phyloP scores from a whole-genome alignment of 2,113 vertebrate genomes.

The Acrocephalus kingi region DNA sequence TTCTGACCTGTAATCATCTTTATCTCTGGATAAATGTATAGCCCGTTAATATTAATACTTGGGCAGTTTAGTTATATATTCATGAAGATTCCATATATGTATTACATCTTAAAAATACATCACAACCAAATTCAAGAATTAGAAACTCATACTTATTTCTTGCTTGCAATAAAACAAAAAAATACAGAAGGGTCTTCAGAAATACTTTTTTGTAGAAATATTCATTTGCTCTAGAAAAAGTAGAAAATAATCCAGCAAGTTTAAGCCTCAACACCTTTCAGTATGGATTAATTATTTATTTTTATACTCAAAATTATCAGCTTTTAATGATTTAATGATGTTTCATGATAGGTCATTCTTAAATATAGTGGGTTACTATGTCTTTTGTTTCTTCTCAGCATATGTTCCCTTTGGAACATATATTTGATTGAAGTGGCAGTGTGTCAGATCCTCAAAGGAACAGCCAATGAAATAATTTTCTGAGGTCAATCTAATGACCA shows the following conservation, averaged over 20 bases:
- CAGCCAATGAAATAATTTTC: not conserved
- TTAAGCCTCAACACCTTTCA: not conserved
- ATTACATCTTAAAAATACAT: not conserved
- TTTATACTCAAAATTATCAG: not conserved
- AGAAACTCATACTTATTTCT: not conserved
- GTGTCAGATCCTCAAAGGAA: not conserved
- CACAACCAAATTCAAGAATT: not conserved
- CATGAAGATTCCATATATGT: not conserved
- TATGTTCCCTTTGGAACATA: not conserved
- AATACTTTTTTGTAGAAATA: not conserved
- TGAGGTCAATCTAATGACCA: not conserved
- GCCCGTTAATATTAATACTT: not conserved
- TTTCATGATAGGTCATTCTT: not conserved
- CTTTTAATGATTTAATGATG: not conserved
- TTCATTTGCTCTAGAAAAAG: not conserved
- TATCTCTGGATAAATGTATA: not conserved
- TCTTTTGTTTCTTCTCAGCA: not conserved
- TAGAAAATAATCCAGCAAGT: not conserved
- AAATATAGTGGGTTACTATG: not conserved
- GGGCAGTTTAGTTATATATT: not conserved
- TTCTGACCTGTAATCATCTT: conserved; percentile 28
- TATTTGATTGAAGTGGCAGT: not conserved
- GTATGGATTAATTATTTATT: not conserved
- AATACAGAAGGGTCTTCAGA: not conserved
- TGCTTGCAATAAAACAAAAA: not conserved